Conservation (phyloP, 2,888 invertebrate genomes). For the Autographa pulchrina region DNA sequence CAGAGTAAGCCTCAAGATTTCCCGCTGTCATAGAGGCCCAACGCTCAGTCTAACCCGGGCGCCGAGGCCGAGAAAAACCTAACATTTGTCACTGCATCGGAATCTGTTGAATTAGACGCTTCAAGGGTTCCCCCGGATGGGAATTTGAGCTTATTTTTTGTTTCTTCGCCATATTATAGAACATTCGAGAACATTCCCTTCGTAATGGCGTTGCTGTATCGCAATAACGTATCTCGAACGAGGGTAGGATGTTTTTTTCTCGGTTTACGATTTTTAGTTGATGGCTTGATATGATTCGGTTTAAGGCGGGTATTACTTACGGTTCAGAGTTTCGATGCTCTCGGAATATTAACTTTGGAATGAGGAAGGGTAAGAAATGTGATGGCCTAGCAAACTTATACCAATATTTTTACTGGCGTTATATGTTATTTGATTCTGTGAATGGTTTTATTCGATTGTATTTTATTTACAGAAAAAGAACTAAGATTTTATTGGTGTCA, state of each 20-base stretch:
- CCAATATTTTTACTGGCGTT: constrained; percentile 5
- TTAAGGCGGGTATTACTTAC: constrained; percentile 46
- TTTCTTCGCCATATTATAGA: constrained; percentile 69
- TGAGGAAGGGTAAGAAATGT: constrained; percentile 24
- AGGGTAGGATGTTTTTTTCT: constrained; percentile 49
- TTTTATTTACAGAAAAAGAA: background rate
- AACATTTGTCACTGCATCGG: constrained; percentile 88
- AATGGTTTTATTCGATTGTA: constrained; percentile 3
- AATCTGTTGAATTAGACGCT: constrained; percentile 86
- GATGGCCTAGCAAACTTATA: constrained; percentile 15
- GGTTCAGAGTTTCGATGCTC: constrained; percentile 32
- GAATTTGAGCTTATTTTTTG: constrained; percentile 80
- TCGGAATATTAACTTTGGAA: constrained; percentile 46
- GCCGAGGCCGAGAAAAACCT: constrained; percentile 78
- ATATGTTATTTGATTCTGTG: constrained; percentile 3
- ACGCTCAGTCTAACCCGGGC: constrained; percentile 64
- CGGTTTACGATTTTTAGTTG: constrained; percentile 58
- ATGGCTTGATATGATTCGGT: constrained; percentile 50
- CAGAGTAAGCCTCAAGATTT: constrained; percentile 8
- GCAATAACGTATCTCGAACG: constrained; percentile 60
- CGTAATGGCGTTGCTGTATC: constrained; percentile 61
- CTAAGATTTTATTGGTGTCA: background rate
- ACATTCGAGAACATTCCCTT: constrained; percentile 67
- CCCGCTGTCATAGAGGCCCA: constrained; percentile 51
- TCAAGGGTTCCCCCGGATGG: constrained; percentile 72